phyloP scores from a whole-genome alignment of 2,888 invertebrate species.

The Ormia ochracea region DNA sequence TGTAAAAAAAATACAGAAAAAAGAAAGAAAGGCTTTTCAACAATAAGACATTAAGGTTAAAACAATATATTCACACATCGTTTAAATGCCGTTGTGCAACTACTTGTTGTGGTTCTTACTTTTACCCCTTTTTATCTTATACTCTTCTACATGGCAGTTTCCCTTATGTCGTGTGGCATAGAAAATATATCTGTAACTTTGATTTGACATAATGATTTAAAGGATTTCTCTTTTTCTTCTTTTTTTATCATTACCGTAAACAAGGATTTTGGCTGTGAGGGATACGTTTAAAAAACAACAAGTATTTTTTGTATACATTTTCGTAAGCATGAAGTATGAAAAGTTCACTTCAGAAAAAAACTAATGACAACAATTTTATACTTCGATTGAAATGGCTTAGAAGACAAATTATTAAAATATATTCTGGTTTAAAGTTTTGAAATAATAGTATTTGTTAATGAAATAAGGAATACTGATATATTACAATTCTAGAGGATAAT shows the following conservation, averaged over 20 bases:
- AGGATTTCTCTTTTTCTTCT: constrained; percentile 26
- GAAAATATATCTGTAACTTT: constrained; percentile 40
- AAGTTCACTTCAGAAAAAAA: constrained; percentile 1
- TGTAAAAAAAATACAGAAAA: neutral
- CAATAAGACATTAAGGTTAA: constrained; percentile 33
- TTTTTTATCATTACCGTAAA: neutral
- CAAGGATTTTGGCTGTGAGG: neutral
- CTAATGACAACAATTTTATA: constrained; percentile 34
- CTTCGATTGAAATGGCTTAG: constrained; percentile 57
- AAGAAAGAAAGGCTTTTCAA: constrained; percentile 68
- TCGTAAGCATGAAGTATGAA: neutral
- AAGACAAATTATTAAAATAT: constrained; percentile 60
- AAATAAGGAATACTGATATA: too few relatives aligned
- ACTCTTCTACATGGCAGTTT: neutral
- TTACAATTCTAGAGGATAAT: too few relatives aligned
- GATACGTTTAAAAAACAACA: constrained; percentile 15
- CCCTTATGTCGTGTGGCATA: constrained; percentile 50
- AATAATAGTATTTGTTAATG: too few relatives aligned
- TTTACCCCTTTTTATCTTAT: constrained; percentile 28
- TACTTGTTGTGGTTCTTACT: constrained; percentile 58
- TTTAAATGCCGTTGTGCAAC: constrained; percentile 62
- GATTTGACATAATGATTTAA: constrained; percentile 60
- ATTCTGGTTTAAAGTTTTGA: constrained; percentile 27
- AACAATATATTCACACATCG: constrained; percentile 71
- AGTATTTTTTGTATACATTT: constrained; percentile 34